A percentile compares a stretch with the other conserved stretches of the same genome.
Conservation (phyloP, 2,797 vertebrate species). For the Enteromius trimaculatus region DNA sequence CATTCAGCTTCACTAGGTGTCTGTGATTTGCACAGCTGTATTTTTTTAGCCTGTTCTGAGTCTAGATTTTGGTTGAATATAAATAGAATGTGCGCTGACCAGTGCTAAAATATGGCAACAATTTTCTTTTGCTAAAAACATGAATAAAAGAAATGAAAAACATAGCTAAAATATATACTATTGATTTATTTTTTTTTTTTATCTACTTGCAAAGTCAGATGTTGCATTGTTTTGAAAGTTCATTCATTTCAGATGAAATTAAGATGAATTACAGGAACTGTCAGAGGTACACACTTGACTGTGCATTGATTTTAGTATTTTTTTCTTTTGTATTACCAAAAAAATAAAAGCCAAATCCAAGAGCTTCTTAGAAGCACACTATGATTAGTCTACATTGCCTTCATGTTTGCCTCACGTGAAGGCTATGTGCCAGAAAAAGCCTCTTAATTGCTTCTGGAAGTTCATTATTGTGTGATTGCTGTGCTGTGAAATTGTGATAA, state of each 20-base stretch:
- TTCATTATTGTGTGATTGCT: conserved; percentile 78
- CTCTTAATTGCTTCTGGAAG: conserved; percentile 77
- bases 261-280: conserved; percentile 52
- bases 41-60: background rate
- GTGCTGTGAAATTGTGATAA: conserved; percentile 78
- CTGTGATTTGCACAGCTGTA: background rate
- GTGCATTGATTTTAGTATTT: conserved; percentile 66
- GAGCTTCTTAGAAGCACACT: conserved; percentile 64
- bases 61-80: background rate
- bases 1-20: background rate
- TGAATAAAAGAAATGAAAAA: background rate
- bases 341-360: conserved; percentile 58
- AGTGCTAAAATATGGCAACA: background rate
- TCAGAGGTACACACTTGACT: conserved; percentile 38
- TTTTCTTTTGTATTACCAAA: conserved; percentile 56
- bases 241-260: conserved; percentile 58
- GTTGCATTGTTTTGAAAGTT: conserved; percentile 4
- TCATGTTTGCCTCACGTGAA: conserved; percentile 61
- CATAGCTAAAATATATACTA: background rate
- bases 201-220: conserved; percentile 28
- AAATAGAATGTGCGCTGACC: background rate
- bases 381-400: conserved; percentile 65
- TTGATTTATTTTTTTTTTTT: rapidly evolving
- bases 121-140: background rate
- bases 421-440: conserved; percentile 68